Evolutionary conservation across 2,888 invertebrate species (phyloP).

Genomic region (Lasiommata megera): DNA sequence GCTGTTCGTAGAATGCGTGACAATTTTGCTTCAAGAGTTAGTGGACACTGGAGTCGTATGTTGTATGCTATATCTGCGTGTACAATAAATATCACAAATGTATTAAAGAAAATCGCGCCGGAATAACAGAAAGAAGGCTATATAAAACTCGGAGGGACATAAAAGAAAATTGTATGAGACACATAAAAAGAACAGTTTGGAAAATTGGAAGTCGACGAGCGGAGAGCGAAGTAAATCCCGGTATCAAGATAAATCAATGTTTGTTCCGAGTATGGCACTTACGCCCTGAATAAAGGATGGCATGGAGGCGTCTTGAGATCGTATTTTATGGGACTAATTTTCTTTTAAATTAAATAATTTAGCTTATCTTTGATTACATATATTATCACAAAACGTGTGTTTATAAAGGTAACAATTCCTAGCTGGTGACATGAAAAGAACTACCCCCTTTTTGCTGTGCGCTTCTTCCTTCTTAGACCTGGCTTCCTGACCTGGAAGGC

Average conservation of each 20-base stretch:
- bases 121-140: slow-evolving; percentile 76
- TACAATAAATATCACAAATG: neutral
- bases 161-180: slow-evolving; percentile 75
- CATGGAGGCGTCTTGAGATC: slow-evolving; percentile 43
- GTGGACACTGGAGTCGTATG: too few species aligned
- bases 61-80: neutral
- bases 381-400: too few species aligned
- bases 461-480: too few species aligned
- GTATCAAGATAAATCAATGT: slow-evolving; percentile 81
- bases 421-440: too few species aligned
- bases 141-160: slow-evolving; percentile 81
- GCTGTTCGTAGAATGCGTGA: too few species aligned
- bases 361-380: too few species aligned
- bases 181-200: slow-evolving; percentile 70
- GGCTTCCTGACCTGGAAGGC: too few species aligned
- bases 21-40: too few species aligned
- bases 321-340: neutral
- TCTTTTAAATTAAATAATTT: neutral
- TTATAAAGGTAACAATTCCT: too few species aligned
- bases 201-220: slow-evolving; percentile 62
- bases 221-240: slow-evolving; percentile 59
- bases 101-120: slow-evolving; percentile 74
- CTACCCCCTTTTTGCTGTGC: too few species aligned
- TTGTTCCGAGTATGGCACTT: slow-evolving; percentile 70
- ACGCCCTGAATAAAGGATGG: slow-evolving; percentile 40